Conservation (phyloP, 2,888 invertebrate genomes). For the Hyppa rectilinea region DNA sequence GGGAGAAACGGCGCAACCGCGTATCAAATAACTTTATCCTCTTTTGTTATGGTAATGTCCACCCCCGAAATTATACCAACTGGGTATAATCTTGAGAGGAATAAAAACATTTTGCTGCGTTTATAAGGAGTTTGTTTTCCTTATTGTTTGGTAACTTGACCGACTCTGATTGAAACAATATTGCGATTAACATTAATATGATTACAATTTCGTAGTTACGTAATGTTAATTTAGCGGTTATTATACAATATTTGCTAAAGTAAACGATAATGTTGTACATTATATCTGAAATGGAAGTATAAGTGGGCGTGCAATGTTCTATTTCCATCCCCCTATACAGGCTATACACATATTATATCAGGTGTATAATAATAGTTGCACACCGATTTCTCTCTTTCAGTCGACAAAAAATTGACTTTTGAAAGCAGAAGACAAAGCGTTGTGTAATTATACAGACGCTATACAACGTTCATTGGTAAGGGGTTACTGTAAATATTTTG, state of each 20-base stretch:
- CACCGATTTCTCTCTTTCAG: no score
- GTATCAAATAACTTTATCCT: conserved; percentile 87
- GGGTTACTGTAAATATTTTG: conserved; percentile 16
- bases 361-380: no score
- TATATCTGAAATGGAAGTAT: conserved; percentile 43
- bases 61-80: conserved; percentile 82
- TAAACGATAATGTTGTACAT: conserved; percentile 32
- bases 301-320: conserved; percentile 19
- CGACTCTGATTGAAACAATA: conserved; percentile 53
- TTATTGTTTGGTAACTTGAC: conserved; percentile 48
- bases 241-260: conserved; percentile 38
- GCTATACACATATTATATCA: no score
- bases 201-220: conserved; percentile 35
- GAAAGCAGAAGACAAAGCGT: no score
- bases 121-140: conserved; percentile 54
- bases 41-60: conserved; percentile 88
- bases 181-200: conserved; percentile 46
- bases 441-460: no score
- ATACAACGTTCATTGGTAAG: no score
- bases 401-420: no score
- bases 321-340: no score
- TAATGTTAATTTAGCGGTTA: conserved; percentile 40
- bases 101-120: conserved; percentile 74
- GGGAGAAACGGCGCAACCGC: conserved; percentile 67
- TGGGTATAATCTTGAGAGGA: conserved; percentile 79